Evolutionary conservation across 2,797 vertebrate species (phyloP).

Genomic region (Pampus argenteus): DNA sequence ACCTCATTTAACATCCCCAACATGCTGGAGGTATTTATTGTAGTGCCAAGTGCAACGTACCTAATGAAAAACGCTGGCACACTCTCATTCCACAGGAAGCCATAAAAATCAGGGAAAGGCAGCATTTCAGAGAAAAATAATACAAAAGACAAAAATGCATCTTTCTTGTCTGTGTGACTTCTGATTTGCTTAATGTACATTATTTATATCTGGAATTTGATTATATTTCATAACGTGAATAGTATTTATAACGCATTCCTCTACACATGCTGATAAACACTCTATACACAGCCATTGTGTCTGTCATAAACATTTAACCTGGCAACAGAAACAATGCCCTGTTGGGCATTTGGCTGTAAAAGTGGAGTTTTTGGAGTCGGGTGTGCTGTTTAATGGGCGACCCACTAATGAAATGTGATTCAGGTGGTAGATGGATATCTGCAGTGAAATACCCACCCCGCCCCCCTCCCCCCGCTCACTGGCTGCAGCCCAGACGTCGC

Average conservation of each 20-base stretch:
- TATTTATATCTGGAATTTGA: not conserved
- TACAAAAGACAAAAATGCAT: not conserved
- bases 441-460: conserved; percentile 67
- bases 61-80: conserved; percentile 36
- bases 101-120: conserved; percentile 20
- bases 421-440: conserved; percentile 75
- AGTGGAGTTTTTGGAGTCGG: conserved; percentile 29
- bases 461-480: too few species aligned
- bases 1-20: conserved; percentile 58
- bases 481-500: conserved; percentile 73
- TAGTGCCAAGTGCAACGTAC: conserved; percentile 27
- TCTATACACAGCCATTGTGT: not conserved
- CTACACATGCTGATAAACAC: not conserved
- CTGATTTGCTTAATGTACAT: not conserved
- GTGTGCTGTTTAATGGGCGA: conserved; percentile 36
- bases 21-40: conserved; percentile 20
- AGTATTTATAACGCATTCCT: not conserved
- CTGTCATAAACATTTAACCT: conserved; percentile 3
- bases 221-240: not conserved
- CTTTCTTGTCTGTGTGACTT: not conserved
- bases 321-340: conserved; percentile 2
- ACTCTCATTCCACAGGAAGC: conserved; percentile 1
- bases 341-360: conserved; percentile 24
- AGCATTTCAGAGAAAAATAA: not conserved
- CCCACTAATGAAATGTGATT: conserved; percentile 72